phyloP scores from a whole-genome alignment of 2,113 vertebrate genomes.

The Zapus hudsonius region DNA sequence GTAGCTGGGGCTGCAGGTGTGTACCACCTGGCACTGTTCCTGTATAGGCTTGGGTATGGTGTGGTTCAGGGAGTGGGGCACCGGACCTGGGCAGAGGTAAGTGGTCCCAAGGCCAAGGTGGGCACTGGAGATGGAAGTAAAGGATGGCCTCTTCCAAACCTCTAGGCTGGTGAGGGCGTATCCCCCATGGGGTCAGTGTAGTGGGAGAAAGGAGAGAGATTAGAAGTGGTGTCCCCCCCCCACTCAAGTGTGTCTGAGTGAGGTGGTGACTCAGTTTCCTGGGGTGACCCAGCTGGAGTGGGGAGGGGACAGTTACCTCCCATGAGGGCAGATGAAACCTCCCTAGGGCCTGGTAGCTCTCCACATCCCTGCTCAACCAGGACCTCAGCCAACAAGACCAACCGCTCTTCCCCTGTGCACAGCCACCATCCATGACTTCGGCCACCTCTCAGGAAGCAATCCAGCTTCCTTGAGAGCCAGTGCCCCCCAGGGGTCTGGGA shows the following conservation, averaged over 20 bases:
- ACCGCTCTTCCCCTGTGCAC: not conserved
- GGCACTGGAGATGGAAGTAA: not conserved
- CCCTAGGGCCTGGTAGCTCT: accelerated
- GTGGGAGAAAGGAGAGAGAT: not conserved
- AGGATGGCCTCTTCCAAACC: too few relatives aligned
- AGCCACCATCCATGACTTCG: not conserved
- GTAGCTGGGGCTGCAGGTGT: not conserved
- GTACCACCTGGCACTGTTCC: too few relatives aligned
- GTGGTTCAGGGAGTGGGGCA: accelerated
- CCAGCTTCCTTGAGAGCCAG: not conserved
- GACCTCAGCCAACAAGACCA: not conserved
- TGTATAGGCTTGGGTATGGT: not conserved
- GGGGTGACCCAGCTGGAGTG: not conserved
- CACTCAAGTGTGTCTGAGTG: too few relatives aligned
- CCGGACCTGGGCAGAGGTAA: not conserved
- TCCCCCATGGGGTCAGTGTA: not conserved
- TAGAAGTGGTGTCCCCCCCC: accelerated
- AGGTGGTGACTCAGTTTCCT: not conserved
- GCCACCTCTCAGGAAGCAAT: not conserved
- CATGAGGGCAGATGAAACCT: not conserved
- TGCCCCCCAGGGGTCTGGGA: not conserved
- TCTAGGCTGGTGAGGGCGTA: not conserved
- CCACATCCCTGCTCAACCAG: too few relatives aligned
- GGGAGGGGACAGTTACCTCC: not conserved
- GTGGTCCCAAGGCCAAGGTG: not conserved